Percentiles rank a stretch among this genome's conserved stretches.
These are phyloP conservation scores for Atethmia centrago DNA, from an alignment of 2,888 invertebrate genomes.

Conservation along the genomic window DNA sequence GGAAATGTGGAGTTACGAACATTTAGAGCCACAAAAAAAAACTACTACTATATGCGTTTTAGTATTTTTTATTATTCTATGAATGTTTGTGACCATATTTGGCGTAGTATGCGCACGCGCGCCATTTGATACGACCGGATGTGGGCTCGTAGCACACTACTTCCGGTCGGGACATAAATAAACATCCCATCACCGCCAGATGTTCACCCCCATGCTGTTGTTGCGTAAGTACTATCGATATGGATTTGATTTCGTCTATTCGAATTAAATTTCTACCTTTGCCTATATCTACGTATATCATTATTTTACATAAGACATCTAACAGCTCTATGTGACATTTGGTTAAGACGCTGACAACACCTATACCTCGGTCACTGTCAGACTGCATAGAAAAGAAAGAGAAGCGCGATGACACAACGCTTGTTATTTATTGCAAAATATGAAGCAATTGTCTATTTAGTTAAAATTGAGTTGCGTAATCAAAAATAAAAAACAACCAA, in stretches of 20 bases:
- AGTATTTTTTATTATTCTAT: slow-evolving; percentile 16
- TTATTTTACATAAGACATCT: neutral
- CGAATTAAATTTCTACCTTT: neutral
- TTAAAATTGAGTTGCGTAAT: too few species aligned
- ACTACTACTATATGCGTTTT: neutral
- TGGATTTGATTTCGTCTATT: slow-evolving; percentile 43
- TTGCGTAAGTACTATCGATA: slow-evolving; percentile 21
- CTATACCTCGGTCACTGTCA: too few species aligned
- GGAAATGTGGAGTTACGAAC: neutral
- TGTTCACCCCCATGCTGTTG: slow-evolving; percentile 78
- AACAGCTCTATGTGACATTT: neutral
- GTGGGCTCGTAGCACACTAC: slow-evolving; percentile 82
- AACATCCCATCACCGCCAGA: slow-evolving; percentile 82
- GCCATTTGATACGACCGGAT: slow-evolving; percentile 80
- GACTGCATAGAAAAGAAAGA: too few species aligned
- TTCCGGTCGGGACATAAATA: slow-evolving; percentile 86
- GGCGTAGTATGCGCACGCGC: slow-evolving; percentile 68
- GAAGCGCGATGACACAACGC: too few species aligned
- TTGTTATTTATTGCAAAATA: too few species aligned
- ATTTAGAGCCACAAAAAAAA: neutral
- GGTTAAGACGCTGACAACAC: too few species aligned
- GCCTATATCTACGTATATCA: too few species aligned
- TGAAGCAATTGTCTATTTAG: too few species aligned
- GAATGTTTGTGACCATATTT: slow-evolving; percentile 50
- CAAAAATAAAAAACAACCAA: too few species aligned